Base-by-base conservation (phyloP, 2,113 vertebrate species). In the Tetrao urogallus region DNA sequence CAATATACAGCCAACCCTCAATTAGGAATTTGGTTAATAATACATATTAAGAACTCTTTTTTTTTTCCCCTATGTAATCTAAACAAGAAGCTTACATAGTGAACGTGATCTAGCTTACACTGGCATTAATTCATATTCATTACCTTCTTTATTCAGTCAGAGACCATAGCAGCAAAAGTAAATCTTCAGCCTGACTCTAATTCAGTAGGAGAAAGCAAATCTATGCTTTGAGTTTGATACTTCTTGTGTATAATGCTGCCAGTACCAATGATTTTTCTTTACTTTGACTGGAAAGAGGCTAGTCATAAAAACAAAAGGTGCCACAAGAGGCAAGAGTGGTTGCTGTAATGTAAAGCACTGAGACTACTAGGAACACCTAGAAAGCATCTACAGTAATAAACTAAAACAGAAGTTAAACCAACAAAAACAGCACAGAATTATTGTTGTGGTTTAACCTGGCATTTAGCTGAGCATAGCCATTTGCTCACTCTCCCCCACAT, bases 121-220 rank as follows among this genome's bases (percentile, higher is more conserved):
- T 89, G 88, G 88, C 47, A 67, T 14, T 14, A 90, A 89, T 90
- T 47, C 73, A 86, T 77, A 93, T 88, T 72, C 67, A 65, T 90
- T 85, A 72, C 34, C 88, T 92, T 45, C 45, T 82, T 82, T 86
- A 70, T 77, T 83, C 72, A 81, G 24, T 45, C 28, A 80, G 67
- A 88, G 69, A 45, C 57, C 38, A 47, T 34, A n/a, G 36, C 45
- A 90, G 86, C 40, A 83, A 58, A 94, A 66, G 15, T 45, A 88
- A 76, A 30, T 67, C 52, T 64, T 75, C 21, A 84, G 65, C 42
- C 61, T 19, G 6, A 79, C 28, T 61, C 27, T 84, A 75, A 78
- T 45, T 90, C 30, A 64, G 47, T 5, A 13, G 65, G 18, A 73
- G 22, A 40, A 67, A 67, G 16, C 70, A 90, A 71, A 81, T 36